phyloP scores from a whole-genome alignment of 2,797 vertebrate genomes.

The Cygnus olor region DNA sequence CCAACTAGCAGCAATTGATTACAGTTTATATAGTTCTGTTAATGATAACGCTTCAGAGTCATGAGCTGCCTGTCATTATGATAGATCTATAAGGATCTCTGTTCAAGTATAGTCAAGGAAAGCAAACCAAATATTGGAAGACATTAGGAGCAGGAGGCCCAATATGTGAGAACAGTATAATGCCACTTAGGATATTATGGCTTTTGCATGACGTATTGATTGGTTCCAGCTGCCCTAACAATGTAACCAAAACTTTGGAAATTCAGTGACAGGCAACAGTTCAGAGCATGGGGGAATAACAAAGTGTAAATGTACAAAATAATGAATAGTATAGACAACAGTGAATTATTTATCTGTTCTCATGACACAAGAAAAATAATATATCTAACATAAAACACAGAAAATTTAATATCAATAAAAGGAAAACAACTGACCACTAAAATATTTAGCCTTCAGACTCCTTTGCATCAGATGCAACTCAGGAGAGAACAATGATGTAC shows the following conservation, averaged over 20 bases:
- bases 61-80: not conserved
- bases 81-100: not conserved
- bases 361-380: not conserved
- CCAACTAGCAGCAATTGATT: not conserved
- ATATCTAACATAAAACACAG: not conserved
- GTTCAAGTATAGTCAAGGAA: not conserved
- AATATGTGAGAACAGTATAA: not conserved
- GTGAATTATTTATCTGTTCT: not conserved
- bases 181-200: not conserved
- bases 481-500: not conserved
- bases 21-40: not conserved
- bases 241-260: not conserved
- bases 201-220: not conserved
- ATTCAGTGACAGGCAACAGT: not conserved
- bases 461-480: not conserved
- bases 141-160: not conserved
- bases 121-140: not conserved
- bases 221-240: not conserved
- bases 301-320: not conserved
- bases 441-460: not conserved
- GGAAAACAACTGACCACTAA: not conserved
- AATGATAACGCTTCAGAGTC: not conserved
- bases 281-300: not conserved
- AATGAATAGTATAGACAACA: not conserved
- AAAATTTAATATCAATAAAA: not conserved